These are phyloP conservation scores for Rhimphoctona megacephalus DNA, from an alignment of 2,888 invertebrate genomes.

Conservation along the genomic window DNA sequence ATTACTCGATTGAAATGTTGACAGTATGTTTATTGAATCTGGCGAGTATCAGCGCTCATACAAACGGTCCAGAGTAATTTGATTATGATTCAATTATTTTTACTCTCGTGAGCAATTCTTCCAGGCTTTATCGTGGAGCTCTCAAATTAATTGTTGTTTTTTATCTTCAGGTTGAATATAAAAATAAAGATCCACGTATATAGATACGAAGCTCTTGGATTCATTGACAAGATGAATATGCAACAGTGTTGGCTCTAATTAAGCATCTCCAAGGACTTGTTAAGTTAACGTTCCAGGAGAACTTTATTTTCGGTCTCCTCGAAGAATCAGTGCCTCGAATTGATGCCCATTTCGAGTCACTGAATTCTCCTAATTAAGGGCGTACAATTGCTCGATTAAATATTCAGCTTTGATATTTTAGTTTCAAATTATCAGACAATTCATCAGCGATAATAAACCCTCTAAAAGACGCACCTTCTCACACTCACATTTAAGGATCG, in stretches of 20 bases:
- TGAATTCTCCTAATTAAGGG: background rate
- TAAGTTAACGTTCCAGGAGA: slow-evolving; percentile 9
- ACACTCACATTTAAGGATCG: background rate
- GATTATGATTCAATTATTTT: background rate
- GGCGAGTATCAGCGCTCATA: background rate
- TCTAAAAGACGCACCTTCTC: background rate
- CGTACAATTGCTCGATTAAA: background rate
- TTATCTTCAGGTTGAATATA: slow-evolving; percentile 12
- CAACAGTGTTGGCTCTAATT: slow-evolving; percentile 42
- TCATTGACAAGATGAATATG: slow-evolving; percentile 54
- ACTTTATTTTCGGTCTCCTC: slow-evolving; percentile 3
- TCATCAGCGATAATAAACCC: background rate
- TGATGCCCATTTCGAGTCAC: slow-evolving; percentile 14
- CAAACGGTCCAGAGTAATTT: background rate
- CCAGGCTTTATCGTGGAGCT: slow-evolving; percentile 6
- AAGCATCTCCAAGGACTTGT: slow-evolving; percentile 32
- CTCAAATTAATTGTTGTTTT: background rate
- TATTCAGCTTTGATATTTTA: background rate
- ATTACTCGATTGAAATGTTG: background rate
- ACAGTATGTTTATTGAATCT: background rate
- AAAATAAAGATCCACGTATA: slow-evolving; percentile 33
- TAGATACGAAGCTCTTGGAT: slow-evolving; percentile 38
- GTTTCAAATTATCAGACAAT: background rate
- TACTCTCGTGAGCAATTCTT: background rate
- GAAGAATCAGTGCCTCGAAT: slow-evolving; percentile 31